A percentile compares a stretch with the other conserved stretches of the same genome.
Conservation (phyloP, 1,140 invertebrate genomes). For the Ips typographus region DNA sequence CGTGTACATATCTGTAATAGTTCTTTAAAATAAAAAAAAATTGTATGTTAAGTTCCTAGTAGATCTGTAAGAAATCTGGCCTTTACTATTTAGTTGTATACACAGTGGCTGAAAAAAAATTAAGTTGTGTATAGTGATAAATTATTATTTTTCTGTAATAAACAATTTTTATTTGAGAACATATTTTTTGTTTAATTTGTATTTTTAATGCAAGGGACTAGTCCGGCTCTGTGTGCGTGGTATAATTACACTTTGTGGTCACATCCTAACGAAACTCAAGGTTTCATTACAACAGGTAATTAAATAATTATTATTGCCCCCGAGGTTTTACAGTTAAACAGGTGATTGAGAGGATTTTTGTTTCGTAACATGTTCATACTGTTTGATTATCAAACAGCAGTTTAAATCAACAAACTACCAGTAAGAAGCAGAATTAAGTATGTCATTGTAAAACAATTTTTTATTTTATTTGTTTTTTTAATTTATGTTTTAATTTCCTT, state of each 20-base stretch:
- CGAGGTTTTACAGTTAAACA: no score
- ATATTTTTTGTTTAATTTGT: conserved; percentile 15
- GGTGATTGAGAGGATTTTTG: no score
- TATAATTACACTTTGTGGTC: background rate
- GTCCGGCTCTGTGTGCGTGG: no score
- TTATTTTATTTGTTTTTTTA: no score
- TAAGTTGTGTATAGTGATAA: conserved; percentile 36
- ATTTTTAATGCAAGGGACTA: no score
- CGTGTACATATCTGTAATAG: background rate
- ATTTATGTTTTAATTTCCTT: no score
- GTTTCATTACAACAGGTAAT: conserved; percentile 19
- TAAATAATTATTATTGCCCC: conserved; percentile 23
- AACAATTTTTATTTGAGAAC: conserved; percentile 27
- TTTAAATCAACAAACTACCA: no score
- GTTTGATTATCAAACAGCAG: no score
- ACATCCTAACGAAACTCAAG: conserved; percentile 12
- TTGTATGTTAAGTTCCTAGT: conserved; percentile 42
- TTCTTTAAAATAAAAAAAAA: conserved; percentile 1
- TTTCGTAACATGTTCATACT: no score
- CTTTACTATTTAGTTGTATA: conserved; percentile 29
- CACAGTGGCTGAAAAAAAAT: conserved; percentile 14
- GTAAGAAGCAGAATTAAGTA: no score
- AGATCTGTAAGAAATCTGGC: conserved; percentile 29
- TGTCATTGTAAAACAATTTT: no score
- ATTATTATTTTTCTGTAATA: conserved; percentile 36